A percentile compares a stretch with the other conserved stretches of the same genome.
phyloP scores from a whole-genome alignment of 2,888 invertebrate species.

The Drosophila yooni region DNA sequence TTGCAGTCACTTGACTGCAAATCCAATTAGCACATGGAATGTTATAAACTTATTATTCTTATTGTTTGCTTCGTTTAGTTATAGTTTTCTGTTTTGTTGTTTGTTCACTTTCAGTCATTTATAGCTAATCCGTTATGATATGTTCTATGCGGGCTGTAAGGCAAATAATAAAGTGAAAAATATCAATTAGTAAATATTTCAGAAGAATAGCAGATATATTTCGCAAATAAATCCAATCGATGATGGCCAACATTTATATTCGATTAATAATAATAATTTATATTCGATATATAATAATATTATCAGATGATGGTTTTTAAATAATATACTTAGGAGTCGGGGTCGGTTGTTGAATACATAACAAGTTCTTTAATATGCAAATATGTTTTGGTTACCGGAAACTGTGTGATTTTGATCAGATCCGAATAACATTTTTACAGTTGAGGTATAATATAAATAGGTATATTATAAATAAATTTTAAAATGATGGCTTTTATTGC shows the following conservation, averaged over 20 bases:
- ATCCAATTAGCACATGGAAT: slow-evolving; percentile 14
- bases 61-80: not conserved
- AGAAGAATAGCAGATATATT: not conserved
- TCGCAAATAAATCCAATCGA: not conserved
- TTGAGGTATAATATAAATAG: too few relatives aligned
- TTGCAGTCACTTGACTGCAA: slow-evolving; percentile 6
- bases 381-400: too few relatives aligned
- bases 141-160: slow-evolving; percentile 28
- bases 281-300: not conserved
- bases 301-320: not conserved
- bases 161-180: not conserved
- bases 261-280: not conserved
- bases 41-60: not conserved
- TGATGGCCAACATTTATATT: not conserved
- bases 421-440: not conserved
- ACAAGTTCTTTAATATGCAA: not conserved
- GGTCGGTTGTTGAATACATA: not conserved
- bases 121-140: slow-evolving; percentile 34
- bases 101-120: slow-evolving; percentile 16
- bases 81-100: not conserved
- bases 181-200: not conserved
- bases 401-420: not conserved
- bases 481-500: too few relatives aligned
- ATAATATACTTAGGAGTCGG: not conserved
- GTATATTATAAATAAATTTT: too few relatives aligned